Conservation (phyloP, 2,888 invertebrate genomes). For the Agrypnus murinus region DNA sequence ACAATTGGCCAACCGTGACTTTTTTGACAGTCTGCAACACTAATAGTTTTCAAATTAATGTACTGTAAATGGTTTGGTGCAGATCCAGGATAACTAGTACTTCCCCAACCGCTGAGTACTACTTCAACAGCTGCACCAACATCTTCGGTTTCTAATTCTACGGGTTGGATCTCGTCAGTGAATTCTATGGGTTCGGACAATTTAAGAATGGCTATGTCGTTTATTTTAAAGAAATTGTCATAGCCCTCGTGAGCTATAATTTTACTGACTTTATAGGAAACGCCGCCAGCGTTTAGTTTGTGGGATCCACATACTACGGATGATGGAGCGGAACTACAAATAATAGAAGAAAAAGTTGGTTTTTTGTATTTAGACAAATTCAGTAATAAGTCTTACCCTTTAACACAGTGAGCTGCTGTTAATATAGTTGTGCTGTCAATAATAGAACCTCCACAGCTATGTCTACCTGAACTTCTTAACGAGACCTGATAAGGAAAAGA, state of each 20-base stretch:
- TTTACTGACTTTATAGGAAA: not conserved
- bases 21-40: constrained; percentile 64
- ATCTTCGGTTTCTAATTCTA: constrained; percentile 57
- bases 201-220: not conserved
- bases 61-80: constrained; percentile 74
- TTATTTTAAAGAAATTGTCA: not conserved
- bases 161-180: not conserved
- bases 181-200: not conserved
- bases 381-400: too few relatives aligned
- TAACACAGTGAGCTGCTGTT: too few relatives aligned
- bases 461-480: constrained; percentile 65
- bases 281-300: not conserved
- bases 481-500: constrained; percentile 74
- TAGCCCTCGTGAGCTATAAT: not conserved
- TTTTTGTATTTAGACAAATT: too few relatives aligned
- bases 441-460: constrained; percentile 74
- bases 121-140: constrained; percentile 61
- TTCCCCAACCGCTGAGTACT: constrained; percentile 66
- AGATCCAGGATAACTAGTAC: constrained; percentile 72
- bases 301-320: not conserved
- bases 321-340: too few relatives aligned
- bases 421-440: too few relatives aligned
- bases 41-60: constrained; percentile 72
- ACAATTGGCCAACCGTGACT: not conserved
- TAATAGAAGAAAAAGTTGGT: too few relatives aligned